Conservation (phyloP, 2,888 invertebrate genomes). For the Eilema depressum region DNA sequence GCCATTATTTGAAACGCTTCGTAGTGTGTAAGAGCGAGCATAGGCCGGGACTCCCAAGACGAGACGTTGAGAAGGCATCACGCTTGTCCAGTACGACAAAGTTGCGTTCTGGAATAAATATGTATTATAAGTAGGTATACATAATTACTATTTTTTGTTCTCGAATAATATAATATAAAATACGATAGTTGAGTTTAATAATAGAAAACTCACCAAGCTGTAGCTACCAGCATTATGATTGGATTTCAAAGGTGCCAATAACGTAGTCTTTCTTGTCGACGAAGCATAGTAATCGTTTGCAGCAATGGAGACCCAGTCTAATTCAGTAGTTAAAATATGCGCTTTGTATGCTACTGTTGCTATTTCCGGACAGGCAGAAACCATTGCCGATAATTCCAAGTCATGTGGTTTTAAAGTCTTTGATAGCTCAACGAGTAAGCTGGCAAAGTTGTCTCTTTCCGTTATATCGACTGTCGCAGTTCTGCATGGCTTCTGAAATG, state of each 20-base stretch:
- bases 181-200: too few relatives aligned
- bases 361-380: constrained; percentile 90
- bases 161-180: too few relatives aligned
- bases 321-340: constrained; percentile 87
- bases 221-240: constrained; percentile 88
- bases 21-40: constrained; percentile 91
- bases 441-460: constrained; percentile 90
- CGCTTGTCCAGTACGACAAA: constrained; percentile 91
- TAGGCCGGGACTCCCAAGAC: constrained; percentile 93
- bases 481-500: constrained; percentile 86
- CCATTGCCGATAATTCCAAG: constrained; percentile 90
- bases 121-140: background rate
- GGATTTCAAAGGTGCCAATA: constrained; percentile 91
- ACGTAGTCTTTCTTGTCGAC: constrained; percentile 91
- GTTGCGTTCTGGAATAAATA: constrained; percentile 87
- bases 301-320: constrained; percentile 94
- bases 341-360: constrained; percentile 92
- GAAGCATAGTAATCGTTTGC: constrained; percentile 94
- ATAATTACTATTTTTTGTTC: background rate
- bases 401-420: constrained; percentile 87
- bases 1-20: constrained; percentile 80
- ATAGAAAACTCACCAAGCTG: constrained; percentile 88
- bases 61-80: constrained; percentile 89
- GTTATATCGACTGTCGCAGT: constrained; percentile 78
- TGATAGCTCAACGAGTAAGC: constrained; percentile 89